Evolutionary conservation across 2,888 invertebrate species (phyloP).

Genomic region (Pogonocherus hispidulus): DNA sequence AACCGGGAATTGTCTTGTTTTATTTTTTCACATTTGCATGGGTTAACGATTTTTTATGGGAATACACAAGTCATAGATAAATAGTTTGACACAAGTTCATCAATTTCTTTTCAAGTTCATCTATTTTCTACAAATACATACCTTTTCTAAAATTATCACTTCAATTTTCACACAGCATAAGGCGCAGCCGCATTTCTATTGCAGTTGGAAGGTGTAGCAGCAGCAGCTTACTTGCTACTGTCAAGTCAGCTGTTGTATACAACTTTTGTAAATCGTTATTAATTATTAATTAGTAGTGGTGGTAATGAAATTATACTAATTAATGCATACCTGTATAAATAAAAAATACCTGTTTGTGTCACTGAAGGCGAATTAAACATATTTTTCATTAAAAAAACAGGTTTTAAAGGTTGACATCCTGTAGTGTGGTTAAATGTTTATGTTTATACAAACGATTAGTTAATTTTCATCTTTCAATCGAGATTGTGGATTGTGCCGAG

Average conservation of each 20-base stretch:
- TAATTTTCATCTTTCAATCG: not conserved
- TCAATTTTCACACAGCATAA: not conserved
- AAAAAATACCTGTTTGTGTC: constrained; percentile 22
- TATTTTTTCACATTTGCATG: too few species aligned
- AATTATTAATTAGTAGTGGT: constrained; percentile 17
- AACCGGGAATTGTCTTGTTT: too few species aligned
- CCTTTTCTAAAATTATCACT: too few species aligned
- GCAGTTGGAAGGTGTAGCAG: constrained; percentile 11
- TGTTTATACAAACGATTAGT: not conserved
- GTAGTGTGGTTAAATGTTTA: constrained; percentile 4
- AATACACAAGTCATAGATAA: too few species aligned
- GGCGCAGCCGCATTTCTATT: not conserved
- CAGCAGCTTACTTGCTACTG: too few species aligned
- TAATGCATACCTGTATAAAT: constrained; percentile 12
- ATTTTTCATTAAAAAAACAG: constrained; percentile 25
- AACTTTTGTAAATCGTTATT: constrained; percentile 44
- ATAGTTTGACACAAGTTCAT: too few species aligned
- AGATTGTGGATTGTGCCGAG: constrained; percentile 8
- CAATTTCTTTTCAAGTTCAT: too few species aligned
- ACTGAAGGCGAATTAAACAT: constrained; percentile 12
- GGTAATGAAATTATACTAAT: constrained; percentile 11
- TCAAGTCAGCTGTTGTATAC: constrained; percentile 54
- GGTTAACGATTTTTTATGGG: too few species aligned
- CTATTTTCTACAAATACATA: too few species aligned
- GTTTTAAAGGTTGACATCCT: constrained; percentile 10